Base-by-base conservation (phyloP, 2,888 invertebrate species). In the Anarsia innoxiella region DNA sequence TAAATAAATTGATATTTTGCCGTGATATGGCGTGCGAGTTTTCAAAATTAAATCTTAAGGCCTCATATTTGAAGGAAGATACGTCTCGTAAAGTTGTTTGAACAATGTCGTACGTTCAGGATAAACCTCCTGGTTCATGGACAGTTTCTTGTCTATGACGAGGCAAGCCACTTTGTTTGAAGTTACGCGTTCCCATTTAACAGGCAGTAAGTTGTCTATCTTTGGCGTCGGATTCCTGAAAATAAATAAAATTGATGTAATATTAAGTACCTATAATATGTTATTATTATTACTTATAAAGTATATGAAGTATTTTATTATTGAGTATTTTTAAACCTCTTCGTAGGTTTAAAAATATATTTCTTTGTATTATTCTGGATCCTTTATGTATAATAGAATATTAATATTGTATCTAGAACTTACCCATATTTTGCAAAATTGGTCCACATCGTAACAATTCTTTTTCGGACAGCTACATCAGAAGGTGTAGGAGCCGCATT, bases 391-490 rank as follows among this genome's bases (percentile, higher is more conserved):
- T n/a, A n/a, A 6, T 13, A 35, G 30, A 37, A 32, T 14, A 19
- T 19, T 19, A 19, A 15, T 23, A 6, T 29, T 29, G 9, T 11
- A 14, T 28, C 29, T 15, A 19, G 27, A 11, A 48, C 55, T 45
- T 56, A 75, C 77, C 67, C 51, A 26, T 55, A 56, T 54, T 70
- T 77, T 1, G 68, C 70, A 41, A 75, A 69, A 41, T 67, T 51
- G 0, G 73, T 68, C 67, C 70, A 73, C 58, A 77, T 52, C 32
- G 53, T 64, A 1, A 59, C 55, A 23, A 72, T 44, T 37, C 51
- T 49, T n/a, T 49, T 46, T 39, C 53, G 48, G 2, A 60, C 47
- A 2, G 34, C 6, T 23, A 34, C 36, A 31, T 55, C 53, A 11
- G n/a, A 14, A 3, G 42, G 37, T 12, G 28, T 28, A 9, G 35